Base-by-base conservation (phyloP, 2,888 invertebrate genomes). In the Thecocarcelia acutangulata region DNA sequence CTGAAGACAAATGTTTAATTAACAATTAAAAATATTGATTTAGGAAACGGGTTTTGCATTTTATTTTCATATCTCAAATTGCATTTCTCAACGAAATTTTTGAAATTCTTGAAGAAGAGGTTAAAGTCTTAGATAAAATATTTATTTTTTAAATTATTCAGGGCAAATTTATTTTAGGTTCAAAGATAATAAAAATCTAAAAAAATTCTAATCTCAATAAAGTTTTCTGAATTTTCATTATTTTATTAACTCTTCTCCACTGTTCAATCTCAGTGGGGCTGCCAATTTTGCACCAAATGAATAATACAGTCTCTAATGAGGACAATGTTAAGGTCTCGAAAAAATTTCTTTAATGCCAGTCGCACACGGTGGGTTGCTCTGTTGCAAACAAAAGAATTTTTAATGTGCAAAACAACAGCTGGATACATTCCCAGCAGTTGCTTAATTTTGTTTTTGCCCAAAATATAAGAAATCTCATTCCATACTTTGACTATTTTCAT, bases 291-390 rank as follows among this genome's bases (percentile, higher is more conserved):
- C 37, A 21, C 24, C 48, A 24, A n/a, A 72, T 50, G 70, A 78
- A 59, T 64, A 48, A 70, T 50, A 28, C 50, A 46, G 58, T 50
- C 40, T 50, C 40, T 56, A 54, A 15, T 33, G 63, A 64, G n/a
- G 56, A 56, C 13, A 19, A 19, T 69, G 56, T 19, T 46, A 56
- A 33, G 44, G 28, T 72, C 56, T 28, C 24, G 33, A 21, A 59
- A 66, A 46, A 6, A 12, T 37, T 44, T 40, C 66, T 64, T 40
- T 56, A 48, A 46, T 58, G 70, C 72, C 72, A 72, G 59, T 63
- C 72, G 66, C 72, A 66, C 64, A 72, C 59, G 66, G 52, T 66
- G 3, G 33, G 9, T 72, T 63, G 28, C 17, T 11, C 5, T 5
- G 33, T 1, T 33, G 9, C 37, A 42, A 8, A 37, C 52, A 37